Evolutionary conservation across 2,113 vertebrate species (phyloP), one percentile per base, ranked within the genome.

Genomic region (Platanista minor): DNA sequence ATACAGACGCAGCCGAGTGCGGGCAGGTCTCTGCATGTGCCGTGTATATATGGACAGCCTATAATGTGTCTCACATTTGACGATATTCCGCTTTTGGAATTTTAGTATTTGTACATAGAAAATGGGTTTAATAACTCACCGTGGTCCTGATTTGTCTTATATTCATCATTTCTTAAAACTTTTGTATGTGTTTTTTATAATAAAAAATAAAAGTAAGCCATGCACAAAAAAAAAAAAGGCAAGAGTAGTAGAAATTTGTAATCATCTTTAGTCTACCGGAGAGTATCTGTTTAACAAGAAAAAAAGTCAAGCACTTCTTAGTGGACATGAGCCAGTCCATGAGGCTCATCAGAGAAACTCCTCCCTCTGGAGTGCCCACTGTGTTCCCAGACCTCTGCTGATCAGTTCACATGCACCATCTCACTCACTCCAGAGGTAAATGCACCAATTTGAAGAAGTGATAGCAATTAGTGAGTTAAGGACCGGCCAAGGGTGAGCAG

Each of bases 31-130:
- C 97, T 97, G 78, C 97, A 94, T 83, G 95, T 93, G 95, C 97
- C 21, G 80, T 98, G 97, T 98, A 94, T 96, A 96, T 98, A 96
- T 49, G 72, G 97, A 52, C 98, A 94, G 93, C 90, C 96, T 96
- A 97, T 97, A 95, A 98, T 98, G 98, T 98, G 98, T 98, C 97
- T 99, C 98, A 98, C 98, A 98, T 98, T 98, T 96, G 69, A 96
- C 97, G 97, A 95, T 98, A 39, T 98, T 98, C 98, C 98, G 97
- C 97, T 98, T 98, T 97, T 7, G 98, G 97, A 99, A 98, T 99
- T 98, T 96, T 98, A 97, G 87, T 98, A 85, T 97, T 95, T 99
- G 97, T 99, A 99, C 93, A 98, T 98, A 98, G 92, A 97, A 92
- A 92, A 84, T 43, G 96, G 94, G 80, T 98, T 98, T 83, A 94